These are phyloP conservation scores for Pseudoips prasinana DNA, from an alignment of 2,888 invertebrate species.

Conservation along the genomic window DNA sequence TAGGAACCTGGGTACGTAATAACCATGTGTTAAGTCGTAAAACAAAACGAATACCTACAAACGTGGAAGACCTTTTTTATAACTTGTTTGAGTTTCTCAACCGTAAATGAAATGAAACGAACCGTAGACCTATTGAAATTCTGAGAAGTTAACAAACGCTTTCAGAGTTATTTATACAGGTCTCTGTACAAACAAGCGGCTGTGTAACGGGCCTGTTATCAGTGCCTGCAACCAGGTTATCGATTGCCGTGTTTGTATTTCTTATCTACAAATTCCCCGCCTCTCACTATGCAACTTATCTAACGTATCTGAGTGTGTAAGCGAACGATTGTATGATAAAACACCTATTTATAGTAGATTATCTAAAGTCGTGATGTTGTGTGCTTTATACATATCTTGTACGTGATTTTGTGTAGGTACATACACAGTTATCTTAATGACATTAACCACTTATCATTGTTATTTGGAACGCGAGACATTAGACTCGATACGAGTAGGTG, in stretches of 20 bases:
- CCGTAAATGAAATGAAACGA: constrained; percentile 29
- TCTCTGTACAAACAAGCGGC: constrained; percentile 41
- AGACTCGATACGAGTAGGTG: constrained; percentile 24
- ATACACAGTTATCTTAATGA: constrained; percentile 32
- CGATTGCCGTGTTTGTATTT: constrained; percentile 68
- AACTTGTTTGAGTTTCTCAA: constrained; percentile 39
- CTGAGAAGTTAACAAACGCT: constrained; percentile 32
- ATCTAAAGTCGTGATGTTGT: constrained; percentile 39
- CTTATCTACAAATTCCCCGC: constrained; percentile 67
- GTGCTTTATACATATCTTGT: constrained; percentile 34
- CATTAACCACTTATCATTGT: constrained; percentile 38
- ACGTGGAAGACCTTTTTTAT: constrained; percentile 23
- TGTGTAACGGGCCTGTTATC: constrained; percentile 56
- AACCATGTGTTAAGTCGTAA: no score
- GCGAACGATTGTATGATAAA: constrained; percentile 57
- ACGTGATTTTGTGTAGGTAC: constrained; percentile 42
- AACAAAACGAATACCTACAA: constrained; percentile 11
- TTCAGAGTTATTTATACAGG: constrained; percentile 30
- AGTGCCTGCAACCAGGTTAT: constrained; percentile 71
- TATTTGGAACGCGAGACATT: constrained; percentile 39
- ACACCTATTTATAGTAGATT: constrained; percentile 59
- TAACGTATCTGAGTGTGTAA: constrained; percentile 45
- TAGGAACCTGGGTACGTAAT: no score
- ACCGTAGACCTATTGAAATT: constrained; percentile 28
- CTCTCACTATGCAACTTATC: constrained; percentile 57